Conservation (phyloP, 2,888 invertebrate species). For the Melikaiella ostensackeni region DNA sequence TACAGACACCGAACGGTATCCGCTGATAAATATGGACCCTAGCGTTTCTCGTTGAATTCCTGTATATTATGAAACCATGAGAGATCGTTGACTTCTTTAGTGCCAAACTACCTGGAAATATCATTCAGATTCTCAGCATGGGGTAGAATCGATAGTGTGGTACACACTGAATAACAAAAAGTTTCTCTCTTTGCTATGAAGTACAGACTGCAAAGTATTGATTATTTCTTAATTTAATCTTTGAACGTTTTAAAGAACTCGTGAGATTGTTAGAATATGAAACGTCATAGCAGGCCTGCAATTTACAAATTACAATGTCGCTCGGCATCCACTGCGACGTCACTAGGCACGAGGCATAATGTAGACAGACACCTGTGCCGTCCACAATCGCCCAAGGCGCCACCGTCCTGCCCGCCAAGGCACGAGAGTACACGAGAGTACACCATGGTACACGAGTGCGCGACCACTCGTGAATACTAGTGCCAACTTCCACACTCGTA, state of each 20-base stretch:
- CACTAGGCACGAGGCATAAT: slow-evolving; percentile 59
- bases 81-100: slow-evolving; percentile 22
- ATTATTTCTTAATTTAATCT: neutral
- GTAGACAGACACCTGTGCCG: slow-evolving; percentile 67
- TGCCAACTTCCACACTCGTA: slow-evolving; percentile 36
- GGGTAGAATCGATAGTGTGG: neutral
- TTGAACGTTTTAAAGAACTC: neutral
- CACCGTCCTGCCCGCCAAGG: slow-evolving; percentile 52
- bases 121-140: neutral
- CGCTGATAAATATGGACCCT: slow-evolving; percentile 25
- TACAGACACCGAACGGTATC: slow-evolving; percentile 38
- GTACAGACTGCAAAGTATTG: neutral
- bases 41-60: slow-evolving; percentile 23
- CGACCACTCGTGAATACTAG: slow-evolving; percentile 39
- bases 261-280: neutral
- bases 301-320: slow-evolving; percentile 70
- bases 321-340: slow-evolving; percentile 47
- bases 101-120: neutral
- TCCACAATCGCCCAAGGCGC: slow-evolving; percentile 65
- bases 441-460: slow-evolving; percentile 45
- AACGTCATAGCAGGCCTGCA: slow-evolving; percentile 52
- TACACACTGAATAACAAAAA: neutral
- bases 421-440: slow-evolving; percentile 50
- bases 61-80: slow-evolving; percentile 25
- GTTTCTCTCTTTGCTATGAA: too few species aligned